These are phyloP conservation scores for Brassicogethes aeneus DNA, from an alignment of 2,888 invertebrate species.

Conservation along the genomic window DNA sequence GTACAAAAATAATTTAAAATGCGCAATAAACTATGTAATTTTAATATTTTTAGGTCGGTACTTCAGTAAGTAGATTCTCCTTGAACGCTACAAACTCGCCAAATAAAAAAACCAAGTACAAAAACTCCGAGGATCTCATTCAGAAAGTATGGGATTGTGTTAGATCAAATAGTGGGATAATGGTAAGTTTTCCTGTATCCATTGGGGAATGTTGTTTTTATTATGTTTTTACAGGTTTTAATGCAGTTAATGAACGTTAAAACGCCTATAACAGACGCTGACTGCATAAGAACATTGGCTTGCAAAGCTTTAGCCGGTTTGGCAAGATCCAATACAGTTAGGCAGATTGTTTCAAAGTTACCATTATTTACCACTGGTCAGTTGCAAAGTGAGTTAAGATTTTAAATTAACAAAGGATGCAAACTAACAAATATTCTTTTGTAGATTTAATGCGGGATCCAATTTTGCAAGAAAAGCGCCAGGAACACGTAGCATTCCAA, in stretches of 20 bases:
- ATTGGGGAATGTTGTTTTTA: slow-evolving; percentile 5
- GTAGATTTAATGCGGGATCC: slow-evolving; percentile 92
- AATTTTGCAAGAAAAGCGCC: slow-evolving; percentile 90
- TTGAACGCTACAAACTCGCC: slow-evolving; percentile 39
- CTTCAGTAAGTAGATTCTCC: slow-evolving; percentile 44
- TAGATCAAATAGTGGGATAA: slow-evolving; percentile 90
- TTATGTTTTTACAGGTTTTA: slow-evolving; percentile 50
- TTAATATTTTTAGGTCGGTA: slow-evolving; percentile 48
- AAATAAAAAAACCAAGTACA: slow-evolving; percentile 55
- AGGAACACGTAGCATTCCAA: slow-evolving; percentile 93
- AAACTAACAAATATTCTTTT: slow-evolving; percentile 8
- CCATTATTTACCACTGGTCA: slow-evolving; percentile 90
- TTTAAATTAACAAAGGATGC: not conserved
- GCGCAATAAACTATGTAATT: too few species aligned
- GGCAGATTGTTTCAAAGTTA: slow-evolving; percentile 91
- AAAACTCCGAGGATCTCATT: slow-evolving; percentile 75
- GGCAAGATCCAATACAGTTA: slow-evolving; percentile 84
- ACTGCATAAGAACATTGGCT: slow-evolving; percentile 86
- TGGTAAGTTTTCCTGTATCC: slow-evolving; percentile 39
- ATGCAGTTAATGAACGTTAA: slow-evolving; percentile 84
- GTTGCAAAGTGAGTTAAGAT: slow-evolving; percentile 61
- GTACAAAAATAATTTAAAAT: too few species aligned
- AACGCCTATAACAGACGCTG: slow-evolving; percentile 94
- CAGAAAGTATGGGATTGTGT: slow-evolving; percentile 93
- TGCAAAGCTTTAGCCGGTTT: slow-evolving; percentile 89